These are phyloP conservation scores for Nomada ruficornis DNA, from an alignment of 2,888 invertebrate species.

Conservation along the genomic window DNA sequence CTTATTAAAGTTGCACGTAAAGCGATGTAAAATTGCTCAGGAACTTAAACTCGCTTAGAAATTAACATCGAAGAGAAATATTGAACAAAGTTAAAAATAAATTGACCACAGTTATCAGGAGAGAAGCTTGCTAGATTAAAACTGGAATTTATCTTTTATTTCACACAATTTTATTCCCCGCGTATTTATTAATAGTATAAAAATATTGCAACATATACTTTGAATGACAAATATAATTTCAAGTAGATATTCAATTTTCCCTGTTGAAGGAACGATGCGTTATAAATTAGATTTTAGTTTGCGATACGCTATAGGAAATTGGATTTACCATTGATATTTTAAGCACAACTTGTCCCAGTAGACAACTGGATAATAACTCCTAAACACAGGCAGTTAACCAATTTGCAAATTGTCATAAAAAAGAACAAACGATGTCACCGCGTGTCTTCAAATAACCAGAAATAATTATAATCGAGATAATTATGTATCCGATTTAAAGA, in stretches of 20 bases:
- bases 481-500: neutral
- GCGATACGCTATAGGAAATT: too few relatives aligned
- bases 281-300: too few relatives aligned
- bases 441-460: neutral
- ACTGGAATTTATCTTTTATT: too few relatives aligned
- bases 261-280: too few relatives aligned
- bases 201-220: too few relatives aligned
- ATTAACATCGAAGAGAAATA: neutral
- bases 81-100: neutral
- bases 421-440: constrained; percentile 38
- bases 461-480: neutral
- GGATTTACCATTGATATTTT: too few relatives aligned
- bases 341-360: neutral
- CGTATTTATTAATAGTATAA: neutral
- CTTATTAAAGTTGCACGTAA: neutral
- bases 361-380: neutral
- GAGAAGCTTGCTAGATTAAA: too few relatives aligned
- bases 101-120: neutral
- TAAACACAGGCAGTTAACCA: neutral
- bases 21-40: neutral
- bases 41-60: neutral
- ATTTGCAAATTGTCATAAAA: neutral
- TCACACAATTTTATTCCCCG: neutral
- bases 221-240: too few relatives aligned
- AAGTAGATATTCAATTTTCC: too few relatives aligned